Evolutionary conservation across 2,113 vertebrate genomes (phyloP).

Genomic region (Rhombomys opimus): DNA sequence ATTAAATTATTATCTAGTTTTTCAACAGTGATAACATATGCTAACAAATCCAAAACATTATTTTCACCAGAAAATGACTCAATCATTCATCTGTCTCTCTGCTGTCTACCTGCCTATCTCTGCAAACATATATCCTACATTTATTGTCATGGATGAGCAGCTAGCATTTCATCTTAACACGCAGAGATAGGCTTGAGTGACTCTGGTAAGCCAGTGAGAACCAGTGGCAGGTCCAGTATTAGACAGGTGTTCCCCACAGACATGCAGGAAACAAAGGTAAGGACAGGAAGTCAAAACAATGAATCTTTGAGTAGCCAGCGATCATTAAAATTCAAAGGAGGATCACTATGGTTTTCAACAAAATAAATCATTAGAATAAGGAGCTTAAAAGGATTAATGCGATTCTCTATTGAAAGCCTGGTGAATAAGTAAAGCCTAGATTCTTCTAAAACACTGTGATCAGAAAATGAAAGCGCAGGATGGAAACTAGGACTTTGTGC

Average conservation of each 20-base stretch:
- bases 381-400: slow-evolving; percentile 95
- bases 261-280: slow-evolving; percentile 93
- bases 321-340: slow-evolving; percentile 96
- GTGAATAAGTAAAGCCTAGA: slow-evolving; percentile 89
- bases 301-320: slow-evolving; percentile 93
- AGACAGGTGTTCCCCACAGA: slow-evolving; percentile 94
- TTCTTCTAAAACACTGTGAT: slow-evolving; percentile 88
- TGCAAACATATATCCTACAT: slow-evolving; percentile 84
- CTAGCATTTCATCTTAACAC: slow-evolving; percentile 87
- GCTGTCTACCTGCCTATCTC: slow-evolving; percentile 87
- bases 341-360: slow-evolving; percentile 93
- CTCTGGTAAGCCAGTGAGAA: slow-evolving; percentile 89
- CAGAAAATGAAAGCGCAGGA: slow-evolving; percentile 84
- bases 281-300: slow-evolving; percentile 96
- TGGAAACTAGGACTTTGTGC: slow-evolving; percentile 83
- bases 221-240: slow-evolving; percentile 89
- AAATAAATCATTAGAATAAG: slow-evolving; percentile 97
- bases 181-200: slow-evolving; percentile 91
- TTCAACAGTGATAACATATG: slow-evolving; percentile 63
- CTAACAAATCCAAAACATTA: slow-evolving; percentile 74
- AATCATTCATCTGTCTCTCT: slow-evolving; percentile 83
- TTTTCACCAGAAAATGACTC: slow-evolving; percentile 82
- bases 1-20: slow-evolving; percentile 72
- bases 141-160: slow-evolving; percentile 89
- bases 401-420: slow-evolving; percentile 92